phyloP scores from a whole-genome alignment of 2,888 invertebrate species.

The Drosophila stalkeri region DNA sequence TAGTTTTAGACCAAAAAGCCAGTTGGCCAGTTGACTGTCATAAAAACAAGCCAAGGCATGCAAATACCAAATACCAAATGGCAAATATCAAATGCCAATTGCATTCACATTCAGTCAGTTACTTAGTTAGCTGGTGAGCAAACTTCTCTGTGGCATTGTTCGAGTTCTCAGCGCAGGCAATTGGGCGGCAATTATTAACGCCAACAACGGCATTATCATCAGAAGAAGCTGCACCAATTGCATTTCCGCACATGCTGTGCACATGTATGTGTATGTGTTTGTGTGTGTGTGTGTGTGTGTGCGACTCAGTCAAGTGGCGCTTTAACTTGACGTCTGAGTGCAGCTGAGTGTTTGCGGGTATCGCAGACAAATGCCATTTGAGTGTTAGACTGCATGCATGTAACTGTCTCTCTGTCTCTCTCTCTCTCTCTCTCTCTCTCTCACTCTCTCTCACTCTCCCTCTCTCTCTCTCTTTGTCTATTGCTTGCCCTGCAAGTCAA shows the following conservation, averaged over 20 bases:
- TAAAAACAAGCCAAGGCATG: neutral
- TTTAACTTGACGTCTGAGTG: constrained; percentile 32
- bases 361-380: constrained; percentile 23
- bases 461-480: neutral
- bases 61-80: neutral
- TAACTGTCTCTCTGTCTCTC: neutral
- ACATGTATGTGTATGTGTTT: neutral
- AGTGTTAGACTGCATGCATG: neutral
- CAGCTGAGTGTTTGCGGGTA: constrained; percentile 44
- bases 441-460: no score
- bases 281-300: constrained; percentile 4
- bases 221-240: constrained; percentile 15
- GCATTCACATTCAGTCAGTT: neutral
- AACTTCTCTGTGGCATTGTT: constrained; percentile 37
- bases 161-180: constrained; percentile 15
- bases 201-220: constrained; percentile 25
- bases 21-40: neutral
- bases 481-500: neutral
- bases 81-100: neutral
- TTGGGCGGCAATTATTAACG: constrained; percentile 43
- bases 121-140: neutral
- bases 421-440: no score
- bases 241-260: neutral
- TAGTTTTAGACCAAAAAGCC: constrained; percentile 49
- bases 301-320: constrained; percentile 34